These are phyloP conservation scores for Coluber constrictor DNA, from an alignment of 2,797 vertebrate genomes.

Conservation along the genomic window DNA sequence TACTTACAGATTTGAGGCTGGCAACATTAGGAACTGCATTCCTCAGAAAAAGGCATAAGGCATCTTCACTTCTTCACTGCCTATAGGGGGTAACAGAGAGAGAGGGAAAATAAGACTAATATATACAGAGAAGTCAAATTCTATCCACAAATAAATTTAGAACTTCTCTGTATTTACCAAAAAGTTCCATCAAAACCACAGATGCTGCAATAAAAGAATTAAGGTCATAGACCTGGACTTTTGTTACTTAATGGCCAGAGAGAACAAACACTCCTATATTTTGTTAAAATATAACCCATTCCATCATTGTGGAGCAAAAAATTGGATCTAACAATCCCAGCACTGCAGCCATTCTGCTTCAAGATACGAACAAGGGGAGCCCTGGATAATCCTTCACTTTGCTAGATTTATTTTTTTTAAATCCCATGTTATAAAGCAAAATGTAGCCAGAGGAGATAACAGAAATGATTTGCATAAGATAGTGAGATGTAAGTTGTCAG, in stretches of 20 bases:
- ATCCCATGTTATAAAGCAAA: neutral
- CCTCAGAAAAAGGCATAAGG: neutral
- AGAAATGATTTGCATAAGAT: neutral
- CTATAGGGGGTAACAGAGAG: neutral
- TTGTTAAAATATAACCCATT: conserved; percentile 31
- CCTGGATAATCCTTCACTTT: neutral
- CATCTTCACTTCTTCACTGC: neutral
- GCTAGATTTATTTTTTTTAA: neutral
- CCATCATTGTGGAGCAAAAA: neutral
- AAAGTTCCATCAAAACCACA: neutral
- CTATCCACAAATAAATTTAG: neutral
- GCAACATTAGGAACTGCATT: neutral
- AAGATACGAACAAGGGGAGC: neutral
- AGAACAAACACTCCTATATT: conserved; percentile 20
- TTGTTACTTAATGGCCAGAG: conserved; percentile 29
- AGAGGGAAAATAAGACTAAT: conserved; percentile 3
- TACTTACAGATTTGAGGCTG: conserved; percentile 12
- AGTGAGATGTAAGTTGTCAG: neutral
- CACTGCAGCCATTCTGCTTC: neutral
- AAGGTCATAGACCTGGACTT: neutral
- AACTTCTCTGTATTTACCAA: neutral
- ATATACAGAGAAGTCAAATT: neutral
- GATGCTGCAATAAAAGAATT: neutral
- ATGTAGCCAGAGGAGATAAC: neutral
- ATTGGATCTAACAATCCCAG: neutral